Evolutionary conservation across 2,113 vertebrate species (phyloP), one percentile per base, ranked within the genome.

Genomic region (Dunckerocampus dactyliophorus): DNA sequence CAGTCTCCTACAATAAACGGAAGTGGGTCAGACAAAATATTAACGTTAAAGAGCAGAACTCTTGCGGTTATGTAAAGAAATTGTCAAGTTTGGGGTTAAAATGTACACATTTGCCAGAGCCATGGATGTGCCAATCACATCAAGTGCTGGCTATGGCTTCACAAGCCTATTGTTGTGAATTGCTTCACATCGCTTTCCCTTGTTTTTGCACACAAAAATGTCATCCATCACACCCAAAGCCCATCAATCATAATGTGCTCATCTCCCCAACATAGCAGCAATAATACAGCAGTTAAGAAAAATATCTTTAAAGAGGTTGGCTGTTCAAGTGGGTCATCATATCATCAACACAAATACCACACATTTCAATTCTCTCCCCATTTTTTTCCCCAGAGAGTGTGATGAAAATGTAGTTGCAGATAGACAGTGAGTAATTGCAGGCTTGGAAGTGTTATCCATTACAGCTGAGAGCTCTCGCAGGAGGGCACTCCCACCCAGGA

Each of bases 401-500:
- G 88, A 89, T 89, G 86, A 89, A 86, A 88, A 74, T 72, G 77
- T 67, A 63, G 75, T 59, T 58, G 71, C 71, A 65, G 20, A 69
- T 60, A 83, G 87, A 89, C 88, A 88, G 75, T 88, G 90, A 89
- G 88, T 91, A 87, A 92, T 89, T 87, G 84, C 82, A 76, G 76
- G 71, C 74, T 72, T 76, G 80, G 75, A 72, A 67, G 70, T 55
- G 82, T 88, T 88, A 89, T 89, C 87, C 79, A 85, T 88, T 89
- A 89, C 72, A 80, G 75, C 82, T 68, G 47, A 65, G 73, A 70
- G 72, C 47, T 71, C 59, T 17, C 47, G 51, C 78, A 82, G 79
- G 64, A 70, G 62, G 59, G 63, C 64, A 72, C 67, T 74, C 79
- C 71, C 64, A 64, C 63, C 74, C 62, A 79, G 62, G 80, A 81